Base-by-base conservation (phyloP, 1,140 invertebrate genomes). In the Neodiprion lecontei region DNA sequence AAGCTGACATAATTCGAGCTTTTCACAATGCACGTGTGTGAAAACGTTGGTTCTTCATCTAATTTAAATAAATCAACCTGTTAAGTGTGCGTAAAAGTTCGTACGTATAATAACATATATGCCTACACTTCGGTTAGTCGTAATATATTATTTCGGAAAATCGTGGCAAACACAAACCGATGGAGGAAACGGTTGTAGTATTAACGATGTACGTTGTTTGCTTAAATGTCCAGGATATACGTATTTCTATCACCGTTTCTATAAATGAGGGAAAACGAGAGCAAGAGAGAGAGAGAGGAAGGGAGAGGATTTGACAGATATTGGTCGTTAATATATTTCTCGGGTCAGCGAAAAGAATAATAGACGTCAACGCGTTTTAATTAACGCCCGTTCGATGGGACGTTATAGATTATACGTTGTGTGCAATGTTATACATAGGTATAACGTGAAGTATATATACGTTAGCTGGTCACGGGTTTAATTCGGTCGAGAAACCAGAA, bases 281-380 rank as follows among this genome's bases (percentile, higher is more conserved):
- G 11, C 17, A 61, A 67, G 28, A 12, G 21, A 23, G 53, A 12
- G 48, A 67, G 17, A 61, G 72, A 21, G 72, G 70, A 47, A 68
- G 73, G 69, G 75, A 74, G 74, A 79, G 78, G 76, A 74, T 77
- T 73, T 70, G 71, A 77, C 73, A 75, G 71, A 80, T 61, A 61
- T 61, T 61, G 53, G 53, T 61, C 53, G 53, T 61, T 61, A 14
- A 61, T 61, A 61, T 61, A 61, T 61, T 61, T 61, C n/a, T 17
- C 11, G 53, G 53, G 53, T 61, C 53, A 61, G 53, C 53, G 11
- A 61, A 61, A 61, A 61, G 53, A 61, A 61, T 61, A 61, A 61
- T 61, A 61, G 53, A 61, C 53, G 53, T 61, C 53, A 17, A 17
- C 11, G 53, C 11, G 53, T 61, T 61, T 61, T 61, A 61, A 61